Conservation (phyloP, 2,888 invertebrate genomes). For the Cephus nigrinus region DNA sequence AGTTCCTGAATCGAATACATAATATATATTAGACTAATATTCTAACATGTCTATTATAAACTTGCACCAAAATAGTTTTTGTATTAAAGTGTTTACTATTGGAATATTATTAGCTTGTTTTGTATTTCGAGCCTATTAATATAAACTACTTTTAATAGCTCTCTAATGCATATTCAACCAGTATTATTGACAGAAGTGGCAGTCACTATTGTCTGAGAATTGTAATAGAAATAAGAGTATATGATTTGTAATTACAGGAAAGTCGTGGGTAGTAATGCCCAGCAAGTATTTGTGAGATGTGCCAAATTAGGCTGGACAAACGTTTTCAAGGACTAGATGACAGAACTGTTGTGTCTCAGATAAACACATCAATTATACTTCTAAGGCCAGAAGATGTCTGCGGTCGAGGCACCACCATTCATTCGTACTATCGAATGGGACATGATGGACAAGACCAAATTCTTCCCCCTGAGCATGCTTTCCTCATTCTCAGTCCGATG, state of each 20-base stretch:
- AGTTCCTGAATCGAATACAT: slow-evolving; percentile 7
- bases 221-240: background rate
- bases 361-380: slow-evolving; percentile 17
- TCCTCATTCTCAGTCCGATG: slow-evolving; percentile 84
- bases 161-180: background rate
- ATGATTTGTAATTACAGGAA: slow-evolving; percentile 5
- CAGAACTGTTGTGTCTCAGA: slow-evolving; percentile 22
- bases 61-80: background rate
- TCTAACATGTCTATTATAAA: background rate
- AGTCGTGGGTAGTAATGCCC: slow-evolving; percentile 51
- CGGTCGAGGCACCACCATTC: slow-evolving; percentile 72
- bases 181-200: background rate
- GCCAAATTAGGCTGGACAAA: slow-evolving; percentile 46
- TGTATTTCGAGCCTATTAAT: background rate
- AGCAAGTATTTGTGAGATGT: slow-evolving; percentile 55
- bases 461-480: slow-evolving; percentile 91
- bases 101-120: background rate
- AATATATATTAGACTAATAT: background rate
- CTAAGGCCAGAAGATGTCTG: slow-evolving; percentile 52
- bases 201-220: no score
- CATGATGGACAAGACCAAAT: slow-evolving; percentile 97
- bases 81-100: background rate
- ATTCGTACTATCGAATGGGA: slow-evolving; percentile 95
- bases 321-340: slow-evolving; percentile 20
- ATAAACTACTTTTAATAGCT: background rate